These are phyloP conservation scores for Fundulus diaphanus DNA, from an alignment of 2,797 vertebrate genomes.

Conservation along the genomic window DNA sequence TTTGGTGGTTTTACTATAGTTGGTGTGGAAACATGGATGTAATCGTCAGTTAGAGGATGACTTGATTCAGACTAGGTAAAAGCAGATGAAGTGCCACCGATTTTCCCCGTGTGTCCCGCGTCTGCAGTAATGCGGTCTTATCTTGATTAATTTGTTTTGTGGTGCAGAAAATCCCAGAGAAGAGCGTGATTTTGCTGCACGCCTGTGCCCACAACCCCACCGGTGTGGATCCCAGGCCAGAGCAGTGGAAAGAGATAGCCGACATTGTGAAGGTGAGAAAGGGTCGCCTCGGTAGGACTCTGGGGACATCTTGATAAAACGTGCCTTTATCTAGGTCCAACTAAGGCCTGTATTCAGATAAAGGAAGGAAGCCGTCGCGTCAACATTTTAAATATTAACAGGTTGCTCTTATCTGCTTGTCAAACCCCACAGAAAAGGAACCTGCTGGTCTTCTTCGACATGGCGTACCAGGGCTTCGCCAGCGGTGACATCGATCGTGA, in stretches of 20 bases:
- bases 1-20: not conserved
- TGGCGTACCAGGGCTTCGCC: conserved; percentile 99
- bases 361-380: conserved; percentile 10
- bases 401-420: not conserved
- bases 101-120: not conserved
- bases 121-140: not conserved
- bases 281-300: not conserved
- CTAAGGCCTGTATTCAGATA: conserved; percentile 2
- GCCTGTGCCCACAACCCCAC: conserved; percentile 99
- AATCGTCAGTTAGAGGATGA: not conserved
- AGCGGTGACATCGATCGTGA: conserved; percentile 95
- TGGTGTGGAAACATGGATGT: not conserved
- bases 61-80: not conserved
- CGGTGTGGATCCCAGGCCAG: conserved; percentile 93
- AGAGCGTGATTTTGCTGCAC: conserved; percentile 92
- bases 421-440: conserved; percentile 87
- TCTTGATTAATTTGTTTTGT: conserved; percentile 1
- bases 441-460: conserved; percentile 96
- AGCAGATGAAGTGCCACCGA: not conserved
- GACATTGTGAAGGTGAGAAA: conserved; percentile 86
- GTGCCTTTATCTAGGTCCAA: not conserved
- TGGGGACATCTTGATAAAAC: not conserved
- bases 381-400: conserved; percentile 18
- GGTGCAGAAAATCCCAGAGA: conserved; percentile 93
- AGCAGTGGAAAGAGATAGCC: conserved; percentile 96